phyloP scores from a whole-genome alignment of 30 jellyfish, hydroid and myxozoan genomes.

The Phacellophora camtschatica region DNA sequence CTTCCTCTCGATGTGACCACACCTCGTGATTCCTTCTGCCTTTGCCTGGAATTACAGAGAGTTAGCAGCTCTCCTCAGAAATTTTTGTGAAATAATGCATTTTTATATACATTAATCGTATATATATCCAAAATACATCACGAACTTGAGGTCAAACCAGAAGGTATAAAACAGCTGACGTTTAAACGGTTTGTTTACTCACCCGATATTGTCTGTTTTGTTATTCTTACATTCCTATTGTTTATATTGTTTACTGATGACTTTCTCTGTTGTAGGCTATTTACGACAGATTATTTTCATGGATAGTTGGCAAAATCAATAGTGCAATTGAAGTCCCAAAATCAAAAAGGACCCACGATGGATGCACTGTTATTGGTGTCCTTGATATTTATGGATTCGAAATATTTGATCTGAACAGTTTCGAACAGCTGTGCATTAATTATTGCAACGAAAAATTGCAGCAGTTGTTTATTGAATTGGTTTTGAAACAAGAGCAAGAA shows the following conservation, averaged over 20 bases:
- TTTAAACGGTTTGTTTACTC: no score
- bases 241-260: background rate
- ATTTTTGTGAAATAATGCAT: no score
- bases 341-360: constrained; percentile 33
- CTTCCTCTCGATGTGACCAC: no score
- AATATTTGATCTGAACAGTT: constrained; percentile 86
- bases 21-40: no score
- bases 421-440: constrained; percentile 89
- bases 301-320: constrained; percentile 91
- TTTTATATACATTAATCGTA: no score
- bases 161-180: no score
- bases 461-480: constrained; percentile 90
- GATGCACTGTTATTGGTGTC: constrained; percentile 89
- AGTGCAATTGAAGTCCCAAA: constrained; percentile 80
- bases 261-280: constrained; percentile 63
- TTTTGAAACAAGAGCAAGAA: constrained; percentile 90
- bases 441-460: constrained; percentile 93
- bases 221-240: background rate
- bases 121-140: no score
- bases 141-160: no score
- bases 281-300: constrained; percentile 83
- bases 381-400: constrained; percentile 93
- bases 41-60: no score
- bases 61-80: no score
- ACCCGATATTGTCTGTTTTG: background rate